Evolutionary conservation across 2,888 invertebrate species (phyloP), one percentile per base, ranked within the genome.

Genomic region (Diploptera punctata): DNA sequence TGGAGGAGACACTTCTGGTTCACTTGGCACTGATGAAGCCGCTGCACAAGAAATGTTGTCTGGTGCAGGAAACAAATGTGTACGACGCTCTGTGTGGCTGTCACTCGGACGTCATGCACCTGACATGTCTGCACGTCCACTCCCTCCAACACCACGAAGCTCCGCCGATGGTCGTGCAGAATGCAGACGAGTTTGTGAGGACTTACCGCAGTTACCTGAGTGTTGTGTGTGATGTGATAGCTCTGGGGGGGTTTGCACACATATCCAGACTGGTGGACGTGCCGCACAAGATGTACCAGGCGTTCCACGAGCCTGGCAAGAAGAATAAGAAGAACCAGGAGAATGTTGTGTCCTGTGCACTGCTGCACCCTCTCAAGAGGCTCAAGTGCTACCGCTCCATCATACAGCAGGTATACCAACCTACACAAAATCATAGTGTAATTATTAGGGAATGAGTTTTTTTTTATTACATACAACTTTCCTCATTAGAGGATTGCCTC

Each of bases 191-290:
- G 82, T 89, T 87, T 82, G 87, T 91, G 79, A 87, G 87, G 80
- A 86, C 91, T 75, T 92, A 91, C 81, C 90, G 88, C 81, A 87
- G 87, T 81, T 93, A 93, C 84, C 86, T 91, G 60, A 85, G 89
- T 82, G 87, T 88, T 77, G 86, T 92, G 80, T 91, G 92, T 82
- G 90, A 92, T 86, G 86, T 92, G 75, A 89, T 90, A 79, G 90
- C 91, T 77, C 85, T 92, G 75, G 88, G 90, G 79, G 93, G 92
- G 43, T 91, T 92, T 79, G 80, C 84, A 54, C 88, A 90, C 77
- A 89, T 92, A 70, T 87, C 89, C 75, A 87, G 86, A 81, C 80
- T 88, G 68, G 84, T 92, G 73, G 90, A 90, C 78, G 84, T 89
- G 67, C 87, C 88, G 24, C 84, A 85, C 76, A 83, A 83, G 80